A percentile compares a stretch with the other conserved stretches of the same genome.
Conservation (phyloP, 2,888 invertebrate genomes). For the Zaprionus obscuricornis region DNA sequence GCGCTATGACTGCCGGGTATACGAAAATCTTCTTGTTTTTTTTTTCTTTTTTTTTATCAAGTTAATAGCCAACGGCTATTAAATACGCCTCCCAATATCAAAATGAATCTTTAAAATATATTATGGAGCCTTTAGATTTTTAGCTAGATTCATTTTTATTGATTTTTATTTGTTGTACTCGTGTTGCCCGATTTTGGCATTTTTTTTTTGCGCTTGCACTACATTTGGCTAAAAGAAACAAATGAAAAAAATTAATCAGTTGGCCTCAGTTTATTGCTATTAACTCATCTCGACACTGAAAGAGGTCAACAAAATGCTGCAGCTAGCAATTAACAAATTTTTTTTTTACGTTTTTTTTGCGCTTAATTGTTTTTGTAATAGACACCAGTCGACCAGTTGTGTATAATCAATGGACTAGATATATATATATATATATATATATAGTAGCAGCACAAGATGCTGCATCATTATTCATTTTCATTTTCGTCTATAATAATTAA, state of each 20-base stretch:
- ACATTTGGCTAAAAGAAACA: conserved; percentile 19
- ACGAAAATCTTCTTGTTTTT: no score
- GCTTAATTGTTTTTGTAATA: conserved; percentile 47
- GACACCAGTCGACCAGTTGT: conserved; percentile 13
- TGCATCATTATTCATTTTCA: conserved; percentile 61
- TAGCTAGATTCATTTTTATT: conserved; percentile 14
- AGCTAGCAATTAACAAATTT: conserved; percentile 63
- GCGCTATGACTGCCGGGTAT: no score
- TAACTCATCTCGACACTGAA: conserved; percentile 38
- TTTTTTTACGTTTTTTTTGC: no score
- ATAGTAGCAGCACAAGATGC: background rate
- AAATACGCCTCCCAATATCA: conserved; percentile 42
- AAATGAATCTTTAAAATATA: conserved; percentile 24
- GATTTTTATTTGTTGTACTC: conserved; percentile 25
- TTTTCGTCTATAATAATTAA: conserved; percentile 49
- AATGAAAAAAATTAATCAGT: conserved; percentile 15
- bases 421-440: background rate
- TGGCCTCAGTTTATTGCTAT: conserved; percentile 22
- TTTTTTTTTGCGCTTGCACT: no score
- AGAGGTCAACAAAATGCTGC: conserved; percentile 55
- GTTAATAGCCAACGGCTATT: conserved; percentile 29
- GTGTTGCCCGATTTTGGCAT: no score
- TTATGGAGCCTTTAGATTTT: conserved; percentile 2
- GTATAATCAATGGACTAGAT: conserved; percentile 31
- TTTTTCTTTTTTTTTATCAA: conserved; percentile 1